These are phyloP conservation scores for Ceratosolen fusciceps DNA, from an alignment of 1,140 invertebrate species.

Conservation along the genomic window DNA sequence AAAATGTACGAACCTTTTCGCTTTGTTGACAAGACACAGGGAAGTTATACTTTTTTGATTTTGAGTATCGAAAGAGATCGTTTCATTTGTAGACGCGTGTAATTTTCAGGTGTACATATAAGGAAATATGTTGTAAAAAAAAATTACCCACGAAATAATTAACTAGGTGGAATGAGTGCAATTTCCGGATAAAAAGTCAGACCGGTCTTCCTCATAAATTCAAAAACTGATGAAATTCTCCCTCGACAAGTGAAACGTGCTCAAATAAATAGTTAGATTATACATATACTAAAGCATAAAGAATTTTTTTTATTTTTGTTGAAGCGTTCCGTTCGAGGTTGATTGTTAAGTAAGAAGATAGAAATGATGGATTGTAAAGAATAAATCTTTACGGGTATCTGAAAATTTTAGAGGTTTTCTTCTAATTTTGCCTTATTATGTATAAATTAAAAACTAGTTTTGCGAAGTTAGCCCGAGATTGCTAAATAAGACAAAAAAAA, in stretches of 20 bases:
- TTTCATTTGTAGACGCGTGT: conserved; percentile 20
- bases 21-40: background rate
- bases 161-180: conserved; percentile 10
- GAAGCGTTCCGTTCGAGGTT: conserved; percentile 24
- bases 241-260: conserved; percentile 13
- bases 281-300: background rate
- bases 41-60: conserved; percentile 23
- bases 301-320: conserved; percentile 13
- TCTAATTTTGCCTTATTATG: conserved; percentile 42
- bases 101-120: conserved; percentile 42
- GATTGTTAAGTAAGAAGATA: conserved; percentile 22
- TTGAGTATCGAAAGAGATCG: conserved; percentile 4
- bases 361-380: conserved; percentile 10
- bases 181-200: conserved; percentile 32
- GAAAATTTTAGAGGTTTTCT: conserved; percentile 24
- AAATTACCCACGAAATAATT: conserved; percentile 12
- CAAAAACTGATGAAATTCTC: conserved; percentile 31
- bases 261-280: conserved; percentile 11
- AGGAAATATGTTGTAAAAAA: conserved; percentile 38
- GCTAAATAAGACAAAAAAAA: conserved; percentile 1
- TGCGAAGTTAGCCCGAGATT: conserved; percentile 2
- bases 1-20: background rate
- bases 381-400: conserved; percentile 7
- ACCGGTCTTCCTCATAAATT: conserved; percentile 45
- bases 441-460: conserved; percentile 42